Percentiles rank a stretch among this genome's conserved stretches.
Conservation (phyloP, 2,888 invertebrate genomes). For the Allacma fusca region DNA sequence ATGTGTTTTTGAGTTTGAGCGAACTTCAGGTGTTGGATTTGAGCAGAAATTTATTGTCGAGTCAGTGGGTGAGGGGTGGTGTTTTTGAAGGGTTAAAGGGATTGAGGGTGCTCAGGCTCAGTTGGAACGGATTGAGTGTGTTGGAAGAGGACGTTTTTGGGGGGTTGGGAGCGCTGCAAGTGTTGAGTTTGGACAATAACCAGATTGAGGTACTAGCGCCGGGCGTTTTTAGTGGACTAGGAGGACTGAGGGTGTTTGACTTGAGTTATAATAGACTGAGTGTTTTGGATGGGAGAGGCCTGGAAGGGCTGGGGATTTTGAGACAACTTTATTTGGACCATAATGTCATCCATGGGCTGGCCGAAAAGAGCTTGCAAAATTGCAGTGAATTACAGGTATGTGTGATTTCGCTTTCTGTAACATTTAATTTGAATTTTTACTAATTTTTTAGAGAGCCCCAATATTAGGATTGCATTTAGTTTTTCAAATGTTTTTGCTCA, state of each 20-base stretch:
- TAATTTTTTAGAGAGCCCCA: too few species aligned
- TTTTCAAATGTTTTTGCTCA: too few species aligned
- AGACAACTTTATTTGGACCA: conserved; percentile 86
- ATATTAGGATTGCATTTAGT: too few species aligned
- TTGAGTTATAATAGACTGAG: conserved; percentile 86
- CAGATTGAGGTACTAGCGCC: conserved; percentile 88
- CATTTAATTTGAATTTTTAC: too few species aligned
- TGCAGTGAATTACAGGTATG: conserved; percentile 82
- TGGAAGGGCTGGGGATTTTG: conserved; percentile 83
- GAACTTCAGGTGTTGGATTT: conserved; percentile 84
- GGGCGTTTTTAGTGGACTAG: conserved; percentile 84
- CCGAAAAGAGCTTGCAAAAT: conserved; percentile 76
- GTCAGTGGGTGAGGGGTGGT: conserved; percentile 79
- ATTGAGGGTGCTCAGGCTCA: conserved; percentile 78
- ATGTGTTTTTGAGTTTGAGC: conserved; percentile 82
- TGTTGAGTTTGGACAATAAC: conserved; percentile 84
- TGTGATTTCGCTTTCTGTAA: conserved; percentile 65
- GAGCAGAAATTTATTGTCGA: conserved; percentile 77
- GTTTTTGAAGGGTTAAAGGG: conserved; percentile 79
- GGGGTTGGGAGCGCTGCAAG: conserved; percentile 85
- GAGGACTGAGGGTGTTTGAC: conserved; percentile 88
- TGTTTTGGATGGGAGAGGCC: conserved; percentile 80
- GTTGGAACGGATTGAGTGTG: conserved; percentile 82
- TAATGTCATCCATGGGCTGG: conserved; percentile 81
- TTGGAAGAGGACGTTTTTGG: conserved; percentile 86